These are phyloP conservation scores for Thalassarche chlororhynchos DNA, from an alignment of 2,113 vertebrate genomes.

Conservation along the genomic window DNA sequence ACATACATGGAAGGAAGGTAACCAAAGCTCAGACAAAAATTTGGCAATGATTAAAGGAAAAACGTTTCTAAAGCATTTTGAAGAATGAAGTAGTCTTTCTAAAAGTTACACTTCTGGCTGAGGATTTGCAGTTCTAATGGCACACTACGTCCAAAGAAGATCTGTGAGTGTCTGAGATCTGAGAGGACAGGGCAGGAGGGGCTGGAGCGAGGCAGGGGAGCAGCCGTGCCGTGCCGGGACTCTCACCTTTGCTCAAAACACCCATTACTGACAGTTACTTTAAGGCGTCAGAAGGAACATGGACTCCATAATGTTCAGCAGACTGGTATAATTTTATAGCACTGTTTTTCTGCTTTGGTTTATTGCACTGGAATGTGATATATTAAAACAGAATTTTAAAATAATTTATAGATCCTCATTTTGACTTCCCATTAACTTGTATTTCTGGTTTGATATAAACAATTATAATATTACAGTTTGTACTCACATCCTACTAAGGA, in stretches of 20 bases:
- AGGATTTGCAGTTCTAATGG: background rate
- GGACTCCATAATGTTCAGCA: background rate
- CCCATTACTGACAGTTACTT: background rate
- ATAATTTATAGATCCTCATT: background rate
- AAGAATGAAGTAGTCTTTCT: background rate
- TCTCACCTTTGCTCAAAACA: background rate
- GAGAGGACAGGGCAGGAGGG: background rate
- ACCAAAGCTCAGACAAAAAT: background rate
- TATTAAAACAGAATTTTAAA: background rate
- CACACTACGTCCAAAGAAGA: background rate
- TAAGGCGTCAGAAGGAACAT: background rate
- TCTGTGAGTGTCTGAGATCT: background rate
- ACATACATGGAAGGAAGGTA: background rate
- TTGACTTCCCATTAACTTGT: background rate
- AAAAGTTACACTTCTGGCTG: no score
- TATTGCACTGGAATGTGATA: background rate
- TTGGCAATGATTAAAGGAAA: background rate
- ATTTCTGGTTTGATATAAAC: slow-evolving; percentile 24
- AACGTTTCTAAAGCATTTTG: background rate
- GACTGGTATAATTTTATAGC: background rate
- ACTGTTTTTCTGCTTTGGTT: background rate
- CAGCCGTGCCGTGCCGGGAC: background rate
- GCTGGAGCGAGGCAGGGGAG: background rate
- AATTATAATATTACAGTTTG: slow-evolving; percentile 40
- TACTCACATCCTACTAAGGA: background rate